Percentiles rank a stretch among this genome's conserved stretches.
Evolutionary conservation across 2,113 vertebrate species (phyloP).

Genomic region (Natator depressus): DNA sequence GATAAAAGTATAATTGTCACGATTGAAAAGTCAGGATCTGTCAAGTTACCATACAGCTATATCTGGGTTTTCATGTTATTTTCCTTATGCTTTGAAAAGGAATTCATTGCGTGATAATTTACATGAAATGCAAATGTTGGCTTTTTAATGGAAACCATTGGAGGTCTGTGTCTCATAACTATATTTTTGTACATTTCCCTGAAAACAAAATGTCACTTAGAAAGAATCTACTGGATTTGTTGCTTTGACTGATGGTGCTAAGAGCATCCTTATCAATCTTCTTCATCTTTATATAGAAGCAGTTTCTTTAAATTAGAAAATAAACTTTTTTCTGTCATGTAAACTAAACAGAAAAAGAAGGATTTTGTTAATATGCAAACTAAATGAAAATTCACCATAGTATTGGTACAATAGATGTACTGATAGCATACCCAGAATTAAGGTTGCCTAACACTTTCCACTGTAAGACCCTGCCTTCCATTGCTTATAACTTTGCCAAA

Average conservation of each 20-base stretch:
- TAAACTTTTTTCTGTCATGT: background rate
- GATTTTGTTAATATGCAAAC: background rate
- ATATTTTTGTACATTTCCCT: background rate
- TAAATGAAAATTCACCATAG: background rate
- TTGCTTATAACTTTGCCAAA: background rate
- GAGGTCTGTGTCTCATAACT: background rate
- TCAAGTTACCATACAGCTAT: background rate
- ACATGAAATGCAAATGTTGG: background rate
- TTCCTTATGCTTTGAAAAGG: background rate
- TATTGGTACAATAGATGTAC: background rate
- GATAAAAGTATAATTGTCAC: background rate
- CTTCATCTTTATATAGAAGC: background rate
- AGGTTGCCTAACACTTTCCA: background rate
- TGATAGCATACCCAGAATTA: too few species aligned
- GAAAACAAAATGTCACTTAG: background rate
- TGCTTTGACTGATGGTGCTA: background rate
- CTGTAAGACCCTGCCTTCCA: background rate
- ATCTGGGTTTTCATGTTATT: background rate
- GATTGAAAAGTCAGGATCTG: conserved; percentile 43
- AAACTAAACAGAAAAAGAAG: background rate
- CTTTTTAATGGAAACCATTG: background rate
- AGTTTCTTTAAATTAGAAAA: background rate
- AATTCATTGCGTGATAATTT: background rate
- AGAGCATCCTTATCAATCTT: background rate
- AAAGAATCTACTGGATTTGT: background rate